phyloP scores from a whole-genome alignment of 1,140 invertebrate species.

The Drosophila persimilis region DNA sequence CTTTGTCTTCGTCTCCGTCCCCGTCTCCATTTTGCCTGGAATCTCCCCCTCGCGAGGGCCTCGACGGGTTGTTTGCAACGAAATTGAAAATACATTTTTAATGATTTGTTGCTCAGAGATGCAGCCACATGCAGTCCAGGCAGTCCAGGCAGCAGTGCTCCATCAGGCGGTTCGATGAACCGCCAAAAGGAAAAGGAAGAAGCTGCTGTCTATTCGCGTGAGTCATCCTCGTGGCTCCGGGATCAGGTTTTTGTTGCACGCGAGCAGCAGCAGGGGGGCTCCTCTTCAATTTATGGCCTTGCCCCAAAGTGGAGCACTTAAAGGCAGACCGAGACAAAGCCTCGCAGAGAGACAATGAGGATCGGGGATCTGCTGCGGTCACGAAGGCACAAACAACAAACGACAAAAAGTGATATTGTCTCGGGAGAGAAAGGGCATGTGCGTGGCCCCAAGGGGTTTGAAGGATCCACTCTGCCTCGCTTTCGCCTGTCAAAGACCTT shows the following conservation, averaged over 20 bases:
- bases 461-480: too few relatives aligned
- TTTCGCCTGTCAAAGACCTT: neutral
- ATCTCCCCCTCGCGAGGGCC: neutral
- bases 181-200: slow-evolving; percentile 4
- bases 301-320: slow-evolving; percentile 26
- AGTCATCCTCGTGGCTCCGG: neutral
- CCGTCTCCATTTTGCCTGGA: slow-evolving; percentile 6
- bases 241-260: slow-evolving; percentile 7
- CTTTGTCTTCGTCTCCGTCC: neutral
- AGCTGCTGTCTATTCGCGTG: neutral
- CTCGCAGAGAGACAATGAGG: neutral
- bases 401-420: too few relatives aligned
- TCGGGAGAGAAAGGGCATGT: neutral
- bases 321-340: slow-evolving; percentile 5
- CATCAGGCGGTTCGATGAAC: slow-evolving; percentile 35
- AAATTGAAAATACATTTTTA: slow-evolving; percentile 76
- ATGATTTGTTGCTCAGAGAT: slow-evolving; percentile 65
- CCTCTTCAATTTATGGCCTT: slow-evolving; percentile 33
- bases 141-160: neutral
- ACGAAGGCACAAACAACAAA: too few relatives aligned
- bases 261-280: slow-evolving; percentile 8
- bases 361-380: neutral
- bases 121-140: slow-evolving; percentile 27
- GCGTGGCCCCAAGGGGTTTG: slow-evolving; percentile 1
- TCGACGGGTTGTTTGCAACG: slow-evolving; percentile 40